Percentiles rank a stretch among this genome's conserved stretches.
Evolutionary conservation across 1,140 invertebrate genomes (phyloP).

Genomic region (Diabrotica virgifera): DNA sequence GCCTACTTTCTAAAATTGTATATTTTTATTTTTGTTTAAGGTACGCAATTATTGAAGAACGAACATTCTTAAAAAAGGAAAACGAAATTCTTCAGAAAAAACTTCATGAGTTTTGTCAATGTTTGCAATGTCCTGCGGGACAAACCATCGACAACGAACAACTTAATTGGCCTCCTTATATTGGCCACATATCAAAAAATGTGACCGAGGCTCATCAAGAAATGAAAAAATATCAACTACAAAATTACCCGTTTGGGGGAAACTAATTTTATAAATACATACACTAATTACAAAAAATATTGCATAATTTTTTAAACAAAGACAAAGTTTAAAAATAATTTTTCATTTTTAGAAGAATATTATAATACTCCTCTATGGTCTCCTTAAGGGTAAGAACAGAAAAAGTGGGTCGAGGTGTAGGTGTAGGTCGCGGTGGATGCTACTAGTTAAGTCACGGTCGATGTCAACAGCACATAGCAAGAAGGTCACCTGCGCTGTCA

Average conservation of each 20-base stretch:
- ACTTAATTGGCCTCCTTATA: slow-evolving; percentile 12
- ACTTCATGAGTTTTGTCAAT: slow-evolving; percentile 36
- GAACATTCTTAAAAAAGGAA: slow-evolving; percentile 34
- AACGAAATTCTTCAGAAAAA: slow-evolving; percentile 32
- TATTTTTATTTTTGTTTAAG: slow-evolving; percentile 4
- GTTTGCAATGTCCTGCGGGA: slow-evolving; percentile 26
- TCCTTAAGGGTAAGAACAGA: no score
- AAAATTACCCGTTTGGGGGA: slow-evolving; percentile 1
- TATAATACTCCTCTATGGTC: no score
- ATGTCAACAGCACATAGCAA: no score
- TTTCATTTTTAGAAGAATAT: no score
- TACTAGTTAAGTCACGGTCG: no score
- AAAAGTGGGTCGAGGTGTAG: no score
- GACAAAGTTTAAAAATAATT: no score
- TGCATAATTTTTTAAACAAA: no score
- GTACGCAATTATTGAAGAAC: slow-evolving; percentile 37
- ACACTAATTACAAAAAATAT: no score
- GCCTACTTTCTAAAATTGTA: no score
- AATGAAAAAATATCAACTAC: slow-evolving; percentile 25
- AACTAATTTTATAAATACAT: background rate
- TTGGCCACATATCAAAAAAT: slow-evolving; percentile 4
- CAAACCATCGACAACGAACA: slow-evolving; percentile 3
- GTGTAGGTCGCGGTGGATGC: no score
- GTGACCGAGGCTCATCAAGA: slow-evolving; percentile 26
- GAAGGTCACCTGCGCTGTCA: no score